Base-by-base conservation (phyloP, 2,113 vertebrate genomes). In the Thalassarche chlororhynchos region DNA sequence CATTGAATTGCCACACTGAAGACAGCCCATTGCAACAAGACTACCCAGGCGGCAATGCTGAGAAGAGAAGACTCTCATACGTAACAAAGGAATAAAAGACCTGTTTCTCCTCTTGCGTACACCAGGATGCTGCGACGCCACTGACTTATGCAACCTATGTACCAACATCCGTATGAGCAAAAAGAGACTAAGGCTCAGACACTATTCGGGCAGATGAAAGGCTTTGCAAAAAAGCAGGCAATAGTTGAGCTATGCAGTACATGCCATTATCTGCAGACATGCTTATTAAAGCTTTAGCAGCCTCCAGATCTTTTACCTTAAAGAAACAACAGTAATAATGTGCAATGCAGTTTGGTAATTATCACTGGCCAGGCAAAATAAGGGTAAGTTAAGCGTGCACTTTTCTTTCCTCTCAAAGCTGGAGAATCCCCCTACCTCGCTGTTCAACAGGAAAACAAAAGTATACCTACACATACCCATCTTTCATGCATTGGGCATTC, bases 231-330 rank as follows among this genome's bases (percentile, higher is more conserved):
- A 86, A 75, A 81, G 51, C 76, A 86, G 76, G 85, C 76, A 61
- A 23, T 8, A 58, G 90, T 7, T 57, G 76, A 81, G 76, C 57
- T 72, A 24, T 17, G 60, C 79, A 83, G 54, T 14, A 72, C 71
- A 28, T 4, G 8, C 68, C 72, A 79, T 46, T 52, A 84, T 71
- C 83, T 84, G 80, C 83, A 94, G 80, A 86, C 68, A 3, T 5
- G 54, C 54, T 87, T 81, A 89, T 71, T 92, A 95, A 55, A 93
- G 75, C 82, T 71, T 47, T 12, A 75, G 68, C 89, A 81, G 76
- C 74, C 77, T 91, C 92, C 65, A 72, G 57, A 61, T 49, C 47
- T 47, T 52, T 17, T 9, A 47, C 61, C 61, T 79, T 60, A 75
- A 31, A 75, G 52, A 76, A 60, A 74, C 75, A 86, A 34, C 47